phyloP scores from a whole-genome alignment of 2,113 vertebrate species.

The Melanerpes aurifrons region DNA sequence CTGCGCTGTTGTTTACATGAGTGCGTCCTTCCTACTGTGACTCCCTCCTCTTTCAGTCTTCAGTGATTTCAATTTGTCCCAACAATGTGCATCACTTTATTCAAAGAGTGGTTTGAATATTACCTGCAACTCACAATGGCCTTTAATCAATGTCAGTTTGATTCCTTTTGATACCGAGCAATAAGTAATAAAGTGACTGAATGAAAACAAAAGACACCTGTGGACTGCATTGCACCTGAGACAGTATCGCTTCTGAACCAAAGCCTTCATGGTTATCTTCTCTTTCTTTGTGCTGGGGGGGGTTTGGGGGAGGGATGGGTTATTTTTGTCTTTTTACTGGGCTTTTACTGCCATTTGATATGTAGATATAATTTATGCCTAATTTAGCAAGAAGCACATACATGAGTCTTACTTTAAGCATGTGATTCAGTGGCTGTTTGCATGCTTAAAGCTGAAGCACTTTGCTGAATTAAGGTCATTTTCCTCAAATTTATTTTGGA shows the following conservation, averaged over 20 bases:
- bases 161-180: constrained; percentile 78
- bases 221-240: constrained; percentile 33
- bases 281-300: not conserved
- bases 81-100: constrained; percentile 39
- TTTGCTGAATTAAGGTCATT: constrained; percentile 14
- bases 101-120: constrained; percentile 51
- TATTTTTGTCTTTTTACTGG: constrained; percentile 2
- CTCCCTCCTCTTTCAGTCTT: constrained; percentile 54
- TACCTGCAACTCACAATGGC: constrained; percentile 67
- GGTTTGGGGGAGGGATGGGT: not conserved
- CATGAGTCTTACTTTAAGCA: constrained; percentile 21
- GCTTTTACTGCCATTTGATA: not conserved
- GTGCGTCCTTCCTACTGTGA: constrained; percentile 72
- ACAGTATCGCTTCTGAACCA: constrained; percentile 54
- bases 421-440: constrained; percentile 18
- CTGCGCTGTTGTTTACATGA: constrained; percentile 75
- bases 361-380: constrained; percentile 15
- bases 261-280: constrained; percentile 47
- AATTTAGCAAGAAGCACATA: constrained; percentile 35
- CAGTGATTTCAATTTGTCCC: constrained; percentile 41
- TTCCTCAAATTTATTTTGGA: constrained; percentile 27
- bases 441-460: constrained; percentile 36
- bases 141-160: constrained; percentile 72
- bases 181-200: constrained; percentile 75
- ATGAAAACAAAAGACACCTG: constrained; percentile 45